Evolutionary conservation across 2,888 invertebrate genomes (phyloP).

Genomic region (Sesamia inferens): DNA sequence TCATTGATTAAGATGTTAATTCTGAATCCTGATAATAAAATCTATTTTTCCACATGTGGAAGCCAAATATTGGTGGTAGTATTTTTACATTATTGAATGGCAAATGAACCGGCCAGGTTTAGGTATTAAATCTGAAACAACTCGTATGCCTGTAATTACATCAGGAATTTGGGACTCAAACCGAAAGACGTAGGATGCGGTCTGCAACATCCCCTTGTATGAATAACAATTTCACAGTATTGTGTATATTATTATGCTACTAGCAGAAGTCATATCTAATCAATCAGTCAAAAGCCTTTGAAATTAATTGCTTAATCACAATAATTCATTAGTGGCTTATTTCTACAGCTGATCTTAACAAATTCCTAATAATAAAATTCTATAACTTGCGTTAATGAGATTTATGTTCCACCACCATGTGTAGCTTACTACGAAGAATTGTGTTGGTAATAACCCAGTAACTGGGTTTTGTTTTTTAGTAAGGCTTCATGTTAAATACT

Average conservation of each 20-base stretch:
- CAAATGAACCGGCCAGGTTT: not conserved
- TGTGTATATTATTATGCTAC: too few relatives aligned
- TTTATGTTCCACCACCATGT: not conserved
- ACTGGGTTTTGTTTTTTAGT: not conserved
- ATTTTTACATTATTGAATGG: not conserved
- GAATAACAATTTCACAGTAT: too few relatives aligned
- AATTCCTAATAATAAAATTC: slow-evolving; percentile 2
- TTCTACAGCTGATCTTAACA: not conserved
- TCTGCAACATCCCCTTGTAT: not conserved
- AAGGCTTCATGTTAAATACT: not conserved
- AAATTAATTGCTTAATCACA: not conserved
- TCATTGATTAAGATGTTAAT: not conserved
- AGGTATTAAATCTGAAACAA: not conserved
- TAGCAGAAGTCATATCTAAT: too few relatives aligned
- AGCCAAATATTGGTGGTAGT: not conserved
- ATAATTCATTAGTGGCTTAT: not conserved
- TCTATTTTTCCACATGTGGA: not conserved
- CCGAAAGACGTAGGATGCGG: not conserved
- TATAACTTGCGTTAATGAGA: not conserved
- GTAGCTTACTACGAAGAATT: too few relatives aligned
- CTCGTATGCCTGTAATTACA: not conserved
- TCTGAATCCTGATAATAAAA: not conserved
- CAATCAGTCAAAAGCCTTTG: not conserved
- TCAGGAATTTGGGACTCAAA: not conserved
- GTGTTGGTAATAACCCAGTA: not conserved